Evolutionary conservation across 2,888 invertebrate species (phyloP), one percentile per base, ranked within the genome.

Genomic region (Chironomus tentans): DNA sequence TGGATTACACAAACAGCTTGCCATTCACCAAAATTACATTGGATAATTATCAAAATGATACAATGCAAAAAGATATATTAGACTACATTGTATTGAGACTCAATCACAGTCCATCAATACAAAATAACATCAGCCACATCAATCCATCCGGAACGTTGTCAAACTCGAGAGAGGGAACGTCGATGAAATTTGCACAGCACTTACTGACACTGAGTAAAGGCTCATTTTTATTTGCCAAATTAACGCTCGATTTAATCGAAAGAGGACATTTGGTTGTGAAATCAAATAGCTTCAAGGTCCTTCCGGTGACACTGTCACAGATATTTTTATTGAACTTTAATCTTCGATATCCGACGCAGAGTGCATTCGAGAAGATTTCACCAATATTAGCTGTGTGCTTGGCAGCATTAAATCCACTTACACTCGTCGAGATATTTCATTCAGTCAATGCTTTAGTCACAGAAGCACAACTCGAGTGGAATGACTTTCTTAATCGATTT

Each of bases 281-380:
- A 84, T 96, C 96, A 4, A 90, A 94, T 0, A 94, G 94, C 81
- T 97, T 95, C 83, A 97, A 97, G 86, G 93, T 95, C 13, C 87
- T 96, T 70, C 95, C 96, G 1, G 93, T 94, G 78, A 92, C 93
- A 0, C 83, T 95, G 77, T 92, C 93, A 3, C 94, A 96, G 85
- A 93, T 97, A 81, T 97, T 95, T 83, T 85, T 95, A 77, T 85
- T 97, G 56, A 93, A 94, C 84, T 97, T 97, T 84, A 97, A 97
- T 85, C 85, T 97, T 76, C 88, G 92, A 77, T 98, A 97, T 82
- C 95, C 95, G 5, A 96, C 95, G 0, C 89, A 92, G 0, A 89
- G 93, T 69, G 94, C 95, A 0, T 98, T 95, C 82, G 95, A 96
- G 79, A 94, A 93, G 83, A 92, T 94, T 3, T 90, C 92, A 3